These are phyloP conservation scores for Leptinotarsa tumamoca DNA, from an alignment of 2,888 invertebrate species.

Conservation along the genomic window DNA sequence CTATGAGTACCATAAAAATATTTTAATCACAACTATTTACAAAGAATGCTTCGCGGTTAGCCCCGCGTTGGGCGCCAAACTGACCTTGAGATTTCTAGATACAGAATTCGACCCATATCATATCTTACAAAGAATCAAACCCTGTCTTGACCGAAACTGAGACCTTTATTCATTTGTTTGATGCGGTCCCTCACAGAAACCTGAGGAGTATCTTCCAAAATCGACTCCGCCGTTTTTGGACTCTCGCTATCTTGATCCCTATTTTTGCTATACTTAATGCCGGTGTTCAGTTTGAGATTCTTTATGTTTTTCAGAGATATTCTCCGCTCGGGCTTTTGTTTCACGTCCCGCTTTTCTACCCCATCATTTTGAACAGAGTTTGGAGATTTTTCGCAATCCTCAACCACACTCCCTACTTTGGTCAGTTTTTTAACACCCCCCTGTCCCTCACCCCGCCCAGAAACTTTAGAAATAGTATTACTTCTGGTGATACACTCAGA, in stretches of 20 bases:
- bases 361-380: not conserved
- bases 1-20: too few relatives aligned
- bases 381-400: not conserved
- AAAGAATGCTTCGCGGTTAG: not conserved
- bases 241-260: constrained; percentile 29
- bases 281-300: constrained; percentile 47
- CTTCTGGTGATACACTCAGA: constrained; percentile 68
- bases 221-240: constrained; percentile 52
- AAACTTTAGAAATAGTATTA: constrained; percentile 55
- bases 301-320: constrained; percentile 61
- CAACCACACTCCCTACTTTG: not conserved
- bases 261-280: constrained; percentile 31
- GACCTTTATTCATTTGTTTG: constrained; percentile 45
- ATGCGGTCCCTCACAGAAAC: constrained; percentile 47
- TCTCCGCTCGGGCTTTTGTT: constrained; percentile 36
- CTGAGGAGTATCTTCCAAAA: constrained; percentile 41
- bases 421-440: not conserved
- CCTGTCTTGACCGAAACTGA: not conserved
- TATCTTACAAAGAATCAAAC: not conserved
- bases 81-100: not conserved
- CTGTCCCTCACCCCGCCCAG: not conserved
- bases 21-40: too few relatives aligned
- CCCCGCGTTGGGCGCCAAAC: not conserved
- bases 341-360: not conserved
- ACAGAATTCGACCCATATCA: not conserved